Percentiles rank a stretch among this genome's conserved stretches.
Conservation (phyloP, 1,140 invertebrate genomes). For the Rhyacophila brunnea region DNA sequence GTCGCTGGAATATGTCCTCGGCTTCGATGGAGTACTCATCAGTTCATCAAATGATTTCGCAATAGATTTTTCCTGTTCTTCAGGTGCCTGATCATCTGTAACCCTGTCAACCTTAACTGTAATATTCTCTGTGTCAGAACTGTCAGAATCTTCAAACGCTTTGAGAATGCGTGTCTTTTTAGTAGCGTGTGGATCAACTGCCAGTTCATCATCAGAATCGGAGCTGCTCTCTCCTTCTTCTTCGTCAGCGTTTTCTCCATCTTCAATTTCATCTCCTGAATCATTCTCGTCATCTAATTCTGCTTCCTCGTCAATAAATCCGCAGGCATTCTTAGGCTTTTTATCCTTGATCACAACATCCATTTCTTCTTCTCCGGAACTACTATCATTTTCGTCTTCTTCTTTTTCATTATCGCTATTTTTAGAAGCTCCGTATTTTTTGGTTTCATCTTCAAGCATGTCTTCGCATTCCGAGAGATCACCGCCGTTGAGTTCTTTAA, state of each 20-base stretch:
- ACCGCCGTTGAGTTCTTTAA: constrained; percentile 35
- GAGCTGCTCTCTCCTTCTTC: constrained; percentile 43
- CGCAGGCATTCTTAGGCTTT: constrained; percentile 41
- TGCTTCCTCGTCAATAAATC: constrained; percentile 43
- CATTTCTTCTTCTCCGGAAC: constrained; percentile 42
- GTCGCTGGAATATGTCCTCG: constrained; percentile 4
- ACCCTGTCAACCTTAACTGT: constrained; percentile 32
- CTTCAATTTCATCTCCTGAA: constrained; percentile 33
- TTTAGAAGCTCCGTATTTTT: constrained; percentile 31
- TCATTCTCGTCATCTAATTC: constrained; percentile 48
- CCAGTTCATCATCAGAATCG: constrained; percentile 41
- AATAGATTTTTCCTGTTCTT: not conserved
- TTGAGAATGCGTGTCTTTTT: constrained; percentile 38
- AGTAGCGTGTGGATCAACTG: constrained; percentile 33
- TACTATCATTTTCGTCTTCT: constrained; percentile 27
- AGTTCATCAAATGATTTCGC: not conserved
- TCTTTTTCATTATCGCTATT: constrained; percentile 26
- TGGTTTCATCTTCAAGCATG: constrained; percentile 46
- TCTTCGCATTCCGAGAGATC: constrained; percentile 42
- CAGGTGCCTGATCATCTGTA: constrained; percentile 5
- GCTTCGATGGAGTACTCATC: constrained; percentile 19
- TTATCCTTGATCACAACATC: constrained; percentile 40
- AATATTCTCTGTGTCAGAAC: constrained; percentile 30
- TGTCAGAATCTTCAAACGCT: constrained; percentile 29
- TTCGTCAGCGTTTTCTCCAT: constrained; percentile 35